These are phyloP conservation scores for Cygnus buccinator DNA, from an alignment of 2,113 vertebrate genomes.

Conservation along the genomic window DNA sequence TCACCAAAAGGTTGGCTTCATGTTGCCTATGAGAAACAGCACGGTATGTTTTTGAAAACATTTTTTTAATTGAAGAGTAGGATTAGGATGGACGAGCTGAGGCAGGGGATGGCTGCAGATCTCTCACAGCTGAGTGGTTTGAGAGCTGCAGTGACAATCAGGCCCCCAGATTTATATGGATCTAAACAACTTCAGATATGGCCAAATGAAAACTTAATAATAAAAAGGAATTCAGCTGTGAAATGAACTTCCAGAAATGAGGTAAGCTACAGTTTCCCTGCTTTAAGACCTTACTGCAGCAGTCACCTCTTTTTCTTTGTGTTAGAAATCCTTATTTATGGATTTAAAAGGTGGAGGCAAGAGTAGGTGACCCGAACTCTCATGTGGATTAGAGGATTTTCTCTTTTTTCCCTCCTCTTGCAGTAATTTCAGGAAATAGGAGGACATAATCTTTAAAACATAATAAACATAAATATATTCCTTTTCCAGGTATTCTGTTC, in stretches of 20 bases:
- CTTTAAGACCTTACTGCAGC: neutral
- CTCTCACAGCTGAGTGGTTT: neutral
- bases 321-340: conserved; percentile 6
- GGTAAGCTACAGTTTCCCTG: neutral
- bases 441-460: neutral
- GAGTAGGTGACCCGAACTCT: neutral
- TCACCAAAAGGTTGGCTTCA: conserved; percentile 6
- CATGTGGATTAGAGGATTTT: neutral
- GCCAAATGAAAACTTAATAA: conserved; percentile 36
- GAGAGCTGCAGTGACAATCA: neutral
- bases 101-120: neutral
- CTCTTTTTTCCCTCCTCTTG: neutral
- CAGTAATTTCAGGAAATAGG: neutral
- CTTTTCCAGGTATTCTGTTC: neutral
- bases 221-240: conserved; percentile 66
- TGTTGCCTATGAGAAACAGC: neutral
- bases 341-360: neutral
- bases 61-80: neutral
- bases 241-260: conserved; percentile 59
- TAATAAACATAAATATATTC: neutral
- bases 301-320: neutral
- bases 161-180: conserved; percentile 21
- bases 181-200: conserved; percentile 46
- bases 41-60: neutral
- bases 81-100: neutral